Conservation (phyloP, 2,113 vertebrate genomes). For the Aepyceros melampus region DNA sequence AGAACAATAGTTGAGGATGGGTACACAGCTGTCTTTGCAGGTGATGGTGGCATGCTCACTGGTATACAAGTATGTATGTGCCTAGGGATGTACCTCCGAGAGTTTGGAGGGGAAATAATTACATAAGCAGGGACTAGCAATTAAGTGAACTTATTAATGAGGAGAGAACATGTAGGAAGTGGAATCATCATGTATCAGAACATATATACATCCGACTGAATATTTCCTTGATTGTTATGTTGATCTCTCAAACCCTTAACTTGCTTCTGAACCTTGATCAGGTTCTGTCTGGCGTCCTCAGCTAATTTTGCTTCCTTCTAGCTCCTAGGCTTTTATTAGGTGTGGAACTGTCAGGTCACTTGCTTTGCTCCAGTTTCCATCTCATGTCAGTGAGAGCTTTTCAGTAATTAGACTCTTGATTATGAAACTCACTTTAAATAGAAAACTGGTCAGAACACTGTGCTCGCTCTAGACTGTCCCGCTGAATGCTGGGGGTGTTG, state of each 20-base stretch:
- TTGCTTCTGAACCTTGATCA: conserved; percentile 7
- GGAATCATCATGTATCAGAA: neutral
- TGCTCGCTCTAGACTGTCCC: neutral
- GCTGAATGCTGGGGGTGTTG: neutral
- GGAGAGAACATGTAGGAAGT: neutral
- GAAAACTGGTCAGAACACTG: neutral
- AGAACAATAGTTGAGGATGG: rapidly evolving
- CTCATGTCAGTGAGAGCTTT: neutral
- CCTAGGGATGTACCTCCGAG: neutral
- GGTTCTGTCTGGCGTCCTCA: neutral
- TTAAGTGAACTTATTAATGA: neutral
- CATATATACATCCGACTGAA: neutral
- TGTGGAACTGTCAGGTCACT: neutral
- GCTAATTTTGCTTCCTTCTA: neutral
- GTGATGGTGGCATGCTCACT: neutral
- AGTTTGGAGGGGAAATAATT: neutral
- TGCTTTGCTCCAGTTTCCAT: neutral
- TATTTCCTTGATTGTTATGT: neutral
- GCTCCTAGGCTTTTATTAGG: neutral
- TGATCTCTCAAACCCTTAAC: neutral
- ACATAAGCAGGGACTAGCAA: neutral
- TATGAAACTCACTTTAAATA: conserved; percentile 46
- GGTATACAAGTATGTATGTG: rapidly evolving
- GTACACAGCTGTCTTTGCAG: neutral
- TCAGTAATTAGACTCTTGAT: neutral